Percentiles rank a stretch among this genome's conserved stretches.
Evolutionary conservation across 2,888 invertebrate species (phyloP).

Genomic region (Mesodorylaimus sp.): DNA sequence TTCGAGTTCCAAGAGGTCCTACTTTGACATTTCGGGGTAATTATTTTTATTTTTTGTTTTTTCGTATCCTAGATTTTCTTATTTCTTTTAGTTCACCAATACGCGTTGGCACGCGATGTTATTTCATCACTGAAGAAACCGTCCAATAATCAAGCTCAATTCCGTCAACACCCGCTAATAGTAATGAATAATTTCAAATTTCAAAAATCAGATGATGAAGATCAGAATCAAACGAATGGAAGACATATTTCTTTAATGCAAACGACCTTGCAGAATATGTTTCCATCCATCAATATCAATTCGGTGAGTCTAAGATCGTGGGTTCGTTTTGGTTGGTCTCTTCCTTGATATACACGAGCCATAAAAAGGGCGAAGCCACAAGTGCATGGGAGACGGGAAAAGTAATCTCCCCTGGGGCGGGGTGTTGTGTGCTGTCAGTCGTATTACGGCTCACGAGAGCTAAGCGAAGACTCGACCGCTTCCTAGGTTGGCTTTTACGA

Average conservation of each 20-base stretch:
- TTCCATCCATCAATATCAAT: slow-evolving; percentile 83
- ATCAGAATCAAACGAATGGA: slow-evolving; percentile 11
- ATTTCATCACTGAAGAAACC: slow-evolving; percentile 65
- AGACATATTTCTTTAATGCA: slow-evolving; percentile 76
- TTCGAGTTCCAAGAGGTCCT: slow-evolving; percentile 71
- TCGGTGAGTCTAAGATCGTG: too few relatives aligned
- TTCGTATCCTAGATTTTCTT: not conserved
- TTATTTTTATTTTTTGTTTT: not conserved
- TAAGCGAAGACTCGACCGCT: too few relatives aligned
- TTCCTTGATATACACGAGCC: too few relatives aligned
- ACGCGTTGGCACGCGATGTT: slow-evolving; percentile 63
- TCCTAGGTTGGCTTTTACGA: too few relatives aligned
- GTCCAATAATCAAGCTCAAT: slow-evolving; percentile 42
- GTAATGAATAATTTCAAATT: slow-evolving; percentile 40
- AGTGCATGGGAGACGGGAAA: too few relatives aligned
- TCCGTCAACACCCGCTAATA: slow-evolving; percentile 68
- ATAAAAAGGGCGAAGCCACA: too few relatives aligned
- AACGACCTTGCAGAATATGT: slow-evolving; percentile 93
- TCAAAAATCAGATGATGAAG: not conserved
- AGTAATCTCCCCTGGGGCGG: too few relatives aligned
- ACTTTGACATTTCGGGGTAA: slow-evolving; percentile 65
- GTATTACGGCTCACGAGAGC: too few relatives aligned
- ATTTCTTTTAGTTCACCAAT: slow-evolving; percentile 41
- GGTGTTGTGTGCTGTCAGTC: too few relatives aligned
- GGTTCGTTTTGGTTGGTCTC: too few relatives aligned